phyloP scores from a whole-genome alignment of 1,140 invertebrate species.

The Ostrea denselamellosa region DNA sequence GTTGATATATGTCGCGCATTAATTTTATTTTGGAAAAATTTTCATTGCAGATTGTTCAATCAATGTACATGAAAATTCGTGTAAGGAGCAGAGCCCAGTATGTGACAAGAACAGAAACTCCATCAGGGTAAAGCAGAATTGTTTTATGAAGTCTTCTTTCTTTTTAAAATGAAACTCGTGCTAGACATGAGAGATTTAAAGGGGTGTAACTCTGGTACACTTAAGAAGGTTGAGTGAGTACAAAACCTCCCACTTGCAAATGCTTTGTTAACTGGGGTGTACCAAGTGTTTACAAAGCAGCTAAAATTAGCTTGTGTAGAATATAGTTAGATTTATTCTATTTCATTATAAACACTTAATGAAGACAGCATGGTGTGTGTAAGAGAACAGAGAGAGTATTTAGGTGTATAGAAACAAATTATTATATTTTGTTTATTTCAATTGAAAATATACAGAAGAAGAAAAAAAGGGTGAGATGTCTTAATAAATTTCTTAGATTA shows the following conservation, averaged over 20 bases:
- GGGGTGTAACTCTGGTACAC: constrained; percentile 1
- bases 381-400: neutral
- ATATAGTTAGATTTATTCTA: neutral
- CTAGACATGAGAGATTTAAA: neutral
- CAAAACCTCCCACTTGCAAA: neutral
- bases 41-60: constrained; percentile 86
- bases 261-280: neutral
- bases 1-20: no score
- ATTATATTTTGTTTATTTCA: neutral
- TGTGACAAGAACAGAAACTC: constrained; percentile 81
- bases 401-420: neutral
- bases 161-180: neutral
- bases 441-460: constrained; percentile 1
- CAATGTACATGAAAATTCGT: constrained; percentile 90
- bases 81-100: constrained; percentile 90
- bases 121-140: neutral
- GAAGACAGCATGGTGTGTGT: neutral
- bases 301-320: neutral
- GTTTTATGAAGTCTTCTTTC: neutral
- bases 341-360: neutral
- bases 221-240: neutral
- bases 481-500: neutral
- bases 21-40: neutral
- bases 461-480: constrained; percentile 19
- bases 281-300: neutral